These are phyloP conservation scores for Intellagama lesueurii DNA, from an alignment of 2,797 vertebrate species.

Conservation along the genomic window DNA sequence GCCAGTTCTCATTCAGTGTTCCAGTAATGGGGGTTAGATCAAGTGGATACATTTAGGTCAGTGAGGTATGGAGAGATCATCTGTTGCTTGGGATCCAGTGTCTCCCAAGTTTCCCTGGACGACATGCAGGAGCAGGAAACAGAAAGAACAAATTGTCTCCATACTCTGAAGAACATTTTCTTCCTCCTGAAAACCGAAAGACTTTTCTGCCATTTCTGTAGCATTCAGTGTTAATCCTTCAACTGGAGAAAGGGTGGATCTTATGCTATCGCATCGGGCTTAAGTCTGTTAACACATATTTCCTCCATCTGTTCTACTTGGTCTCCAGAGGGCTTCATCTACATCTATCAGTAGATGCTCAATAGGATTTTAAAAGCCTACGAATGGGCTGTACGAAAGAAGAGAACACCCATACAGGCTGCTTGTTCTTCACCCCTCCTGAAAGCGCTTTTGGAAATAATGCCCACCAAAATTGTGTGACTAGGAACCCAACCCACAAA, in stretches of 20 bases:
- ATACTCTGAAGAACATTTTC: background rate
- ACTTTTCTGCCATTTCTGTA: background rate
- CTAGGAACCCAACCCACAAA: background rate
- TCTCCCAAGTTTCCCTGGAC: background rate
- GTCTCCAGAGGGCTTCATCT: background rate
- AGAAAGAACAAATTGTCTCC: background rate
- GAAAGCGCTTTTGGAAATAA: background rate
- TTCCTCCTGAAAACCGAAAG: too few relatives aligned
- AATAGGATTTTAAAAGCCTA: background rate
- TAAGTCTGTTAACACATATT: background rate
- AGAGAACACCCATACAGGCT: background rate
- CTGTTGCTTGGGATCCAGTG: background rate
- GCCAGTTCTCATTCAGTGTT: too few relatives aligned
- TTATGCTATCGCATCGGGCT: too few relatives aligned
- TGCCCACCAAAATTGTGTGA: background rate
- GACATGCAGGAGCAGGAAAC: background rate
- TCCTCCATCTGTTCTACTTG: background rate
- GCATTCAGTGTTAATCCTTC: background rate
- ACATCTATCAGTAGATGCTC: background rate
- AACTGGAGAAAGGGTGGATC: background rate
- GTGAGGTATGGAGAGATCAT: background rate
- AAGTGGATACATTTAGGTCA: background rate
- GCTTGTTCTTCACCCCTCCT: too few relatives aligned
- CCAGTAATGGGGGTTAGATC: too few relatives aligned
- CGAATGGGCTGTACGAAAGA: background rate